Evolutionary conservation across 2,888 invertebrate species (phyloP), one percentile per base, ranked within the genome.

Genomic region (Oligia latruncula): DNA sequence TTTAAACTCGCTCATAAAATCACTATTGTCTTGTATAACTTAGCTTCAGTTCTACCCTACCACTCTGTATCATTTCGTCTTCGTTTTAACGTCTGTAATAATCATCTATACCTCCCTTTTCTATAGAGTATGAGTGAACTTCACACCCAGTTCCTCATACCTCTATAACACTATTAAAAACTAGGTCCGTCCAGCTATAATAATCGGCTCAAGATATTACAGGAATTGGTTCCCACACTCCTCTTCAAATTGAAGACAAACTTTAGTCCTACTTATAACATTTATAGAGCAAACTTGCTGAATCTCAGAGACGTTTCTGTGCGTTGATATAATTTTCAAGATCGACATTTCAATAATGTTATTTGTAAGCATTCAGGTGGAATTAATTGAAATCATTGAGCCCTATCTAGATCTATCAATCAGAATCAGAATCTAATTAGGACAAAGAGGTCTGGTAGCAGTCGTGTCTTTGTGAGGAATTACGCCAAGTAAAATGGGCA

Each of bases 151-250:
- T 29, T 29, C 29, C 29, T 29, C 29, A 29, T 29, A 29, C 29
- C 29, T 29, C 29, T 29, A 29, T 29, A 29, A 49, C 13, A 60
- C 65, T 71, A 64, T 83, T 62, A 64, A 67, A 71, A 78, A 74
- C 78, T 82, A 71, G 66, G 5, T 66, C 23, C 17, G 46, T 62
- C 15, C 77, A 43, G 46, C 15, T 70, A 9, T 71, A 83, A 83
- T 80, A 83, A 83, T 80, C 75, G 71, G 71, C 71, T 83, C 68
- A 76, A 73, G 73, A 73, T 83, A 80, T 83, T 76, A 76, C 35
- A 76, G 66, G 23, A 84, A 83, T 71, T 71, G 68, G 62, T 71
- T 71, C 35, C 35, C 23, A n/a, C 71, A 29, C 35, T 72, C 35
- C 46, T 58, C 62, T 78, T 20, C 1, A 49, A 71, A 62, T 76